These are phyloP conservation scores for Sebastes melanostomus DNA, from an alignment of 2,797 vertebrate species.

Conservation along the genomic window DNA sequence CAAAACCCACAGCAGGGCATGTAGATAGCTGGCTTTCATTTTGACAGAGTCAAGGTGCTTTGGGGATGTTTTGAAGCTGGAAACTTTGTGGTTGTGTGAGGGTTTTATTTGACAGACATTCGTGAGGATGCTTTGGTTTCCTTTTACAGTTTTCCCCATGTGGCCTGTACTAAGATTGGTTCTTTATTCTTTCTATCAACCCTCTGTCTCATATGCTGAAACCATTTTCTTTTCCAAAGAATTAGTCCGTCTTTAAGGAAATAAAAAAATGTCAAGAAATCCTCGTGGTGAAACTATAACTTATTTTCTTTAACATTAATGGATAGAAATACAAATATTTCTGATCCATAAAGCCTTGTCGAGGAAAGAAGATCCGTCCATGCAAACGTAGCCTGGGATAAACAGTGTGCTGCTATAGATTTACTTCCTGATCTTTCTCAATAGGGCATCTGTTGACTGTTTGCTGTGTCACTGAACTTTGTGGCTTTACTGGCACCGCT, in stretches of 20 bases:
- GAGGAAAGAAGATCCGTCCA: neutral
- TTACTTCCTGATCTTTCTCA: constrained; percentile 9
- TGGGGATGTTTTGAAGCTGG: neutral
- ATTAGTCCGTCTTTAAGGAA: neutral
- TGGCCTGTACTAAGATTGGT: neutral
- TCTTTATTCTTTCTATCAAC: neutral
- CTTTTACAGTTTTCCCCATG: neutral
- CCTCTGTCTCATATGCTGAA: neutral
- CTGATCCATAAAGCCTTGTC: constrained; percentile 8
- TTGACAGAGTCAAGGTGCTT: neutral
- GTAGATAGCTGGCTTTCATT: neutral
- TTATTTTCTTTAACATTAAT: neutral
- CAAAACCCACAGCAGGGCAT: neutral
- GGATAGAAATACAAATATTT: constrained; percentile 1
- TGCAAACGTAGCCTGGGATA: neutral
- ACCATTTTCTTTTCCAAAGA: constrained; percentile 17
- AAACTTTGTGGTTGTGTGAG: neutral
- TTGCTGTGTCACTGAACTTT: no score
- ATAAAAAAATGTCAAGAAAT: neutral
- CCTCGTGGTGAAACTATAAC: neutral
- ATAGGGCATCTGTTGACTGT: neutral
- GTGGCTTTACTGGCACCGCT: neutral
- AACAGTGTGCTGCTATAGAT: neutral
- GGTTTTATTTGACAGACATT: constrained; percentile 19
- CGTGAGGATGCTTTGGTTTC: neutral